These are phyloP conservation scores for Neomicropteryx cornuta DNA, from an alignment of 1,140 invertebrate species.

Conservation along the genomic window DNA sequence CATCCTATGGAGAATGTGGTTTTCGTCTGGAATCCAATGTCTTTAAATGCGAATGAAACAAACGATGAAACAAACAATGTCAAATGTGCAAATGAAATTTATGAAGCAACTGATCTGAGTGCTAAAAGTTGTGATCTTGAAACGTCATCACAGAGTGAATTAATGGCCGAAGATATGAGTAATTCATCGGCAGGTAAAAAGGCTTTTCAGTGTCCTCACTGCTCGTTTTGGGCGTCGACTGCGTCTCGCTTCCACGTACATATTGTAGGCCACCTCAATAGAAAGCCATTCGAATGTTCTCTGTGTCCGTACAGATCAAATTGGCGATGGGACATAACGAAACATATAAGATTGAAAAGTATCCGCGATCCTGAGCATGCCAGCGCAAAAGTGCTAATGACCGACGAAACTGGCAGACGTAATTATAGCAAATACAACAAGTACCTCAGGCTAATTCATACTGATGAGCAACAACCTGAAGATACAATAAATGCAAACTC, in stretches of 20 bases:
- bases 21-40: constrained; percentile 60
- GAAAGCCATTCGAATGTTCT: constrained; percentile 91
- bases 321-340: constrained; percentile 93
- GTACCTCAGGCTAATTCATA: constrained; percentile 64
- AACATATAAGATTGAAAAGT: constrained; percentile 85
- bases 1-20: constrained; percentile 67
- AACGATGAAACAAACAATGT: constrained; percentile 7
- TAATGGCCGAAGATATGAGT: constrained; percentile 33
- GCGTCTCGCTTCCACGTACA: constrained; percentile 89
- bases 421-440: constrained; percentile 91
- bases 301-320: constrained; percentile 86
- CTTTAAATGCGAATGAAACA: constrained; percentile 20
- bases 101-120: constrained; percentile 21
- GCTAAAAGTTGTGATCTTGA: constrained; percentile 22
- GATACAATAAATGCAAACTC: no score
- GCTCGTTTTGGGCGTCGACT: constrained; percentile 80
- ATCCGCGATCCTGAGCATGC: constrained; percentile 69
- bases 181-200: constrained; percentile 40
- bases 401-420: constrained; percentile 78
- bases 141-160: constrained; percentile 31
- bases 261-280: constrained; percentile 84
- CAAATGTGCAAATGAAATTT: background rate
- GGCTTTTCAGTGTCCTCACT: constrained; percentile 84
- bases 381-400: constrained; percentile 72
- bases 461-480: constrained; percentile 37